A percentile compares a stretch with the other conserved stretches of the same genome.
Conservation (phyloP, 2,797 vertebrate genomes). For the Enteromius paludinosus region DNA sequence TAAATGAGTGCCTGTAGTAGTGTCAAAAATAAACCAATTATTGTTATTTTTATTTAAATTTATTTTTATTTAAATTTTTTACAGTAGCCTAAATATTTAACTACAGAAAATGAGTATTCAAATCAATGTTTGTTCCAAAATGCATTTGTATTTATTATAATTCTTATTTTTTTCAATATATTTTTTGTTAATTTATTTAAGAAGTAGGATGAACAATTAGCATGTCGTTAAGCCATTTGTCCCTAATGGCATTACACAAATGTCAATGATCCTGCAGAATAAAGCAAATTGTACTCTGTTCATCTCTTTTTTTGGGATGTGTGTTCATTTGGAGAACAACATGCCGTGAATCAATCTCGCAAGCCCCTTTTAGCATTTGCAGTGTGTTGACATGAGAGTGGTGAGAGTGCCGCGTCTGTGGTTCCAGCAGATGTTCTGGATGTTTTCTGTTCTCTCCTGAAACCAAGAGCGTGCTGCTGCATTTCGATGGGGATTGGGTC, state of each 20-base stretch:
- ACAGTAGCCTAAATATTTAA: background rate
- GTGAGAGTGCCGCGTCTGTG: background rate
- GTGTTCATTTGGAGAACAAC: background rate
- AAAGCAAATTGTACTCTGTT: background rate
- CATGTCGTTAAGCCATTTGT: background rate
- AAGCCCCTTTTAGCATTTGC: background rate
- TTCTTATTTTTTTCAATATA: no score
- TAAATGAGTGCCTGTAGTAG: conserved; percentile 6
- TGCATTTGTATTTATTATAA: background rate
- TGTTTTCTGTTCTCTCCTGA: conserved; percentile 63
- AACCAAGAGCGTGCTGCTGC: conserved; percentile 61
- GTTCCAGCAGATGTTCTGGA: conserved; percentile 64
- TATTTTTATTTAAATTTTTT: no score
- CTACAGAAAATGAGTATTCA: background rate
- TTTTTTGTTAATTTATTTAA: background rate
- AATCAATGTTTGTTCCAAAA: background rate
- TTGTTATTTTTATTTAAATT: no score
- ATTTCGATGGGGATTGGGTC: conserved; percentile 33
- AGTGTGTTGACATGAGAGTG: background rate
- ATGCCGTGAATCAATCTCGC: background rate
- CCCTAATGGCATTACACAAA: background rate
- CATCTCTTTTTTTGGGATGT: background rate
- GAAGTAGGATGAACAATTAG: background rate
- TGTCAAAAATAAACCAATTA: no score
- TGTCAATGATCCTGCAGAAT: background rate